Evolutionary conservation across 1,140 invertebrate species (phyloP), one percentile per base, ranked within the genome.

Genomic region (Drosophila sp.): DNA sequence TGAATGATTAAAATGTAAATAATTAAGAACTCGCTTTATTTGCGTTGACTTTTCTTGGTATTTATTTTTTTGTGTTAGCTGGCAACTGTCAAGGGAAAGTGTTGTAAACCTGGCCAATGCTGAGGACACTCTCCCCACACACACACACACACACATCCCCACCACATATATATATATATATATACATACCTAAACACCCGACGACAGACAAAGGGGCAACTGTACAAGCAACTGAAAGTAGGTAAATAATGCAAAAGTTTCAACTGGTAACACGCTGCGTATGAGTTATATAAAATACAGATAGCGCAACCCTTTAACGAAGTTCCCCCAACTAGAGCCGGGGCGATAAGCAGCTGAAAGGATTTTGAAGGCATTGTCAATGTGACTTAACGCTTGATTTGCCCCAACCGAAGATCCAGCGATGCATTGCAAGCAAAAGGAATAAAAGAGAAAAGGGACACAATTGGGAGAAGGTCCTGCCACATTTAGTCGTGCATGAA

Each of bases 361-460:
- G 67, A 14, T 48, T 56, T 45, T 0, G 3, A 25, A 48, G 56
- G 21, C 50, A 34, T 66, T 87, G 80, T 76, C 75, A 50, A 38
- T 70, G 78, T 51, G 67, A 81, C 75, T 87, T 86, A 53, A 78
- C 82, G 82, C 82, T 78, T 86, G 78, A 86, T 87, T 86, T 87
- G 83, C 66, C 34, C 34, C 29, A 51, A 54, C 50, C 46, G 59
- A 74, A 72, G 66, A 86, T 51, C 51, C 81, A 87, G 40, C 82
- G 81, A 84, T 87, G 81, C 81, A 84, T 82, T 65, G 57, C 80
- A 11, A 50, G 63, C 43, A 62, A 27, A 58, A 58, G n/a, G n/a
- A n/a, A n/a, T n/a, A n/a, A 78, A 57, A 46, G 4, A 21, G 4
- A 21, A 78, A 57, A 43, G 54, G 51, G 43, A 58, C 51, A 80